Conservation (phyloP, 92 coral and sea anemone species). For the Actinernus sp. region DNA sequence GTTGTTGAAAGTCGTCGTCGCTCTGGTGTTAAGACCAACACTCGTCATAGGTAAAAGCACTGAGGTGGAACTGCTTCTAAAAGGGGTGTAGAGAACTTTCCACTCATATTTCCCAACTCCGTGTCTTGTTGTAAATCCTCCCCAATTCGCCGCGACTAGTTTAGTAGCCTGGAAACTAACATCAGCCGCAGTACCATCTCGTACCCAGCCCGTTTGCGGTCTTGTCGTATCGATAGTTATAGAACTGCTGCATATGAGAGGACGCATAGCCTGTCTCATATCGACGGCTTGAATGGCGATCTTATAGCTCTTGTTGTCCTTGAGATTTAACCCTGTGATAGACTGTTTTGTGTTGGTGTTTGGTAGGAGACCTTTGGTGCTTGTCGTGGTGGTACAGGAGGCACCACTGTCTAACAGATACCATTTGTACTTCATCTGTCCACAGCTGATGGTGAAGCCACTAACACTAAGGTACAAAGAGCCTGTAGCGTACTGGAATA, state of each 20-base stretch:
- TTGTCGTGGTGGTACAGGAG: not conserved
- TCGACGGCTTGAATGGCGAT: constrained; percentile 81
- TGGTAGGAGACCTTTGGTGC: constrained; percentile 42
- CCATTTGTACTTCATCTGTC: constrained; percentile 77
- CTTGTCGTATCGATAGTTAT: constrained; percentile 83
- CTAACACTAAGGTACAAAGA: constrained; percentile 69
- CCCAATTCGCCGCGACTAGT: constrained; percentile 88
- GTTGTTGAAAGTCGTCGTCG: constrained; percentile 59
- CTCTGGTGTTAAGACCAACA: constrained; percentile 66
- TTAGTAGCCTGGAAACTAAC: constrained; percentile 83
- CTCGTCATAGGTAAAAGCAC: constrained; percentile 61
- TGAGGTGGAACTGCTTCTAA: constrained; percentile 22
- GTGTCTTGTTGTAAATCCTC: constrained; percentile 81
- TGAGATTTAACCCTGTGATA: constrained; percentile 70
- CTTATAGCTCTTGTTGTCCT: constrained; percentile 69
- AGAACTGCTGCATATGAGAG: constrained; percentile 69
- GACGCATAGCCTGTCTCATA: constrained; percentile 55
- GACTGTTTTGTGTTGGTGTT: constrained; percentile 32
- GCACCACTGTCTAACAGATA: constrained; percentile 47
- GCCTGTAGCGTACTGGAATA: constrained; percentile 73
- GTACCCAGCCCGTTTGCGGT: constrained; percentile 91
- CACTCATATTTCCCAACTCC: constrained; percentile 87
- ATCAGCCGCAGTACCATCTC: constrained; percentile 84
- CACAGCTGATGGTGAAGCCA: constrained; percentile 79
- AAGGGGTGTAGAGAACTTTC: constrained; percentile 72